phyloP scores from a whole-genome alignment of 2,888 invertebrate species.

The Pheosia tremula region DNA sequence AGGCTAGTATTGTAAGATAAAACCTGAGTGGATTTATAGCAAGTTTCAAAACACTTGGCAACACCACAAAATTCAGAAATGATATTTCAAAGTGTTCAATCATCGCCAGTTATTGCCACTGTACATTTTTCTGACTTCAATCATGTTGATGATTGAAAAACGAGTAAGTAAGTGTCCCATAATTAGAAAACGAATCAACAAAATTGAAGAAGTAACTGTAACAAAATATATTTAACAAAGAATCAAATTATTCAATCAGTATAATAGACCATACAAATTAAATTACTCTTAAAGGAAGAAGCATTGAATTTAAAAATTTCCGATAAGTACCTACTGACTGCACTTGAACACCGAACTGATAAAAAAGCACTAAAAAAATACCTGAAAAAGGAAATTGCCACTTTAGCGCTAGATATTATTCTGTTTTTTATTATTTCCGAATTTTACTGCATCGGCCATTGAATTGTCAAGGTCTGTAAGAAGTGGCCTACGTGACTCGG shows the following conservation, averaged over 20 bases:
- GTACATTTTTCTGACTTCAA: not conserved
- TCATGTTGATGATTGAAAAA: not conserved
- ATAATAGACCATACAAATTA: not conserved
- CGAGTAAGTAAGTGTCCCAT: not conserved
- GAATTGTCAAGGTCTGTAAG: constrained; percentile 15
- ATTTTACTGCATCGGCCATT: constrained; percentile 20
- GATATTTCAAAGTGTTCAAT: constrained; percentile 12
- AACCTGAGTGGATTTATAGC: constrained; percentile 5
- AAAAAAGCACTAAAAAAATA: not conserved
- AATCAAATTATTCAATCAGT: not conserved
- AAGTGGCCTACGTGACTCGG: constrained; percentile 25
- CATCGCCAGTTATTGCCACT: not conserved
- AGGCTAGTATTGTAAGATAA: not conserved
- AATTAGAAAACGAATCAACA: not conserved
- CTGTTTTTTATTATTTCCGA: constrained; percentile 7
- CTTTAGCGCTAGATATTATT: constrained; percentile 1
- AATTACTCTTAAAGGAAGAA: not conserved
- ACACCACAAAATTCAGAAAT: constrained; percentile 1
- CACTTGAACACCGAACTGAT: not conserved
- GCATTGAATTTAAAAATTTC: not conserved
- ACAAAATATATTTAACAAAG: not conserved
- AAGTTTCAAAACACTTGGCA: constrained; percentile 10
- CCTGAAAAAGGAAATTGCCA: constrained; percentile 1
- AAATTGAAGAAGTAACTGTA: not conserved
- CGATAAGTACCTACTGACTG: not conserved